phyloP scores from a whole-genome alignment of 1,140 invertebrate species.

The Lordiphosa stackelbergi region DNA sequence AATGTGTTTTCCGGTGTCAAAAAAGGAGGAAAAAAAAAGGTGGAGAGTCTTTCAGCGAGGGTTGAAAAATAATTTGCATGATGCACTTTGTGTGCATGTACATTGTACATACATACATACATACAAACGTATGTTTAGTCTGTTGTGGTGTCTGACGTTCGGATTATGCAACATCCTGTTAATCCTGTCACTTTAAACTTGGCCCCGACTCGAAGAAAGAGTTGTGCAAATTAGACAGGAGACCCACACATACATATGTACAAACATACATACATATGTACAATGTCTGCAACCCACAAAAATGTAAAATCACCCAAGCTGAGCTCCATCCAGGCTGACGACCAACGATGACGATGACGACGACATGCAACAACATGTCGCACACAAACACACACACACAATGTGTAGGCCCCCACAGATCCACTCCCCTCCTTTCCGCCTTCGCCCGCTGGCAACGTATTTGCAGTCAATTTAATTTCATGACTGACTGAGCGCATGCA shows the following conservation, averaged over 20 bases:
- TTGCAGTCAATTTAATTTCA: conserved; percentile 77
- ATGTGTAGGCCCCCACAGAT: conserved; percentile 5
- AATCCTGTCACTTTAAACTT: conserved; percentile 75
- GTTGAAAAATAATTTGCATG: conserved; percentile 38
- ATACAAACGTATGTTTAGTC: conserved; percentile 42
- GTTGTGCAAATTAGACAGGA: conserved; percentile 59
- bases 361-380: conserved; percentile 65
- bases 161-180: conserved; percentile 77
- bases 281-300: conserved; percentile 39
- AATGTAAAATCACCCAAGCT: conserved; percentile 50
- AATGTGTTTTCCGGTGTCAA: too few relatives aligned
- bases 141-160: conserved; percentile 62
- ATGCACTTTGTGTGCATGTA: conserved; percentile 31
- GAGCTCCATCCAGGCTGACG: background rate
- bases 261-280: conserved; percentile 15
- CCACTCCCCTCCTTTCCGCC: conserved; percentile 1
- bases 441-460: conserved; percentile 35
- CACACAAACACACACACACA: conserved; percentile 18
- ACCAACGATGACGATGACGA: conserved; percentile 37
- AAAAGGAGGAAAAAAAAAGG: too few relatives aligned
- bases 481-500: conserved; percentile 75
- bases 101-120: conserved; percentile 13
- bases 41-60: conserved; percentile 2
- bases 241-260: conserved; percentile 5
- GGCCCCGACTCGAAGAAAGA: conserved; percentile 38